These are phyloP conservation scores for Chauna torquata DNA, from an alignment of 2,113 vertebrate genomes.

Conservation along the genomic window DNA sequence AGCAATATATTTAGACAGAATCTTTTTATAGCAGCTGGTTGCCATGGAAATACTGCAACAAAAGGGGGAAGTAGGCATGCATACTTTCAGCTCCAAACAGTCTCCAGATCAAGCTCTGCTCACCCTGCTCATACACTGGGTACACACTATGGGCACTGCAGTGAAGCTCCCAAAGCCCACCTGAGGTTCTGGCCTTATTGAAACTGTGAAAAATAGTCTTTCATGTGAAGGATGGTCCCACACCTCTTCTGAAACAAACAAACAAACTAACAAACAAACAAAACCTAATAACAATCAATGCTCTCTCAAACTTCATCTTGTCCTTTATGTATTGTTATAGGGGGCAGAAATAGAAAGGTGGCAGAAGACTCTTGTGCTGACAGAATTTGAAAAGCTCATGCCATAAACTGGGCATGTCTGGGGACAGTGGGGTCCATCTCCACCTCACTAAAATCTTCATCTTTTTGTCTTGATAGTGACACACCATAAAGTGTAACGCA, in stretches of 20 bases:
- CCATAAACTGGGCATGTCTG: background rate
- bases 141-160: background rate
- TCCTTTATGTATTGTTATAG: background rate
- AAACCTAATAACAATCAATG: background rate
- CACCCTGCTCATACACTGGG: background rate
- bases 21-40: constrained; percentile 1
- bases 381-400: background rate
- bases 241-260: background rate
- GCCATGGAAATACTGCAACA: constrained; percentile 35
- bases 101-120: background rate
- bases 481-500: background rate
- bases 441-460: background rate
- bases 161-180: background rate
- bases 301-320: background rate
- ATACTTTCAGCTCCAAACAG: background rate
- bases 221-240: background rate
- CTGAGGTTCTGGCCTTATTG: rapidly evolving
- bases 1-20: background rate
- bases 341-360: background rate
- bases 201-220: background rate
- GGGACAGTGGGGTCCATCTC: background rate
- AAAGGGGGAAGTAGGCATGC: background rate
- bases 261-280: background rate
- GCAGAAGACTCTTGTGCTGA: background rate
- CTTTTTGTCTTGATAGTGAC: background rate